phyloP scores from a whole-genome alignment of 30 jellyfish, hydroid and myxozoan species.

The Mastigias papua region DNA sequence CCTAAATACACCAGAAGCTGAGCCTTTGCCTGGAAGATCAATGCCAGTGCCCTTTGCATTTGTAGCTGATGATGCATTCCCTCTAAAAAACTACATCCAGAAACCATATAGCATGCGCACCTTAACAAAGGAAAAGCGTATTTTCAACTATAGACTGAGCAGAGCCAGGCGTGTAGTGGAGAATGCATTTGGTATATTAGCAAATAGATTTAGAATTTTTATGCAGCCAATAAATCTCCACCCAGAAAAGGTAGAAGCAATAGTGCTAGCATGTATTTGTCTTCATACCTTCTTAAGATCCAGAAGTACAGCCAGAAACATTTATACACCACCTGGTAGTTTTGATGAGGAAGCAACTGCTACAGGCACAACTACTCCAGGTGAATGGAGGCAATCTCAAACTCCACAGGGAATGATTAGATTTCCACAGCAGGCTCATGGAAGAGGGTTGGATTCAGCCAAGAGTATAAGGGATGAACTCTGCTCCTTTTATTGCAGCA shows the following conservation, averaged over 20 bases:
- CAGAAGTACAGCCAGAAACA: background rate
- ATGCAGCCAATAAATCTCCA: slow-evolving; percentile 18
- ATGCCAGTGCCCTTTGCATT: slow-evolving; percentile 58
- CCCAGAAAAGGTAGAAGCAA: slow-evolving; percentile 20
- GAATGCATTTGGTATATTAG: slow-evolving; percentile 42
- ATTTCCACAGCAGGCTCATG: slow-evolving; percentile 5
- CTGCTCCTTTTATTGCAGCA: slow-evolving; percentile 6
- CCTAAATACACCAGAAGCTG: slow-evolving; percentile 30
- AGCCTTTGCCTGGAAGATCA: slow-evolving; percentile 25
- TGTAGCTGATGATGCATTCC: slow-evolving; percentile 75
- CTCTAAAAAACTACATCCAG: slow-evolving; percentile 38
- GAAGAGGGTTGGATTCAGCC: slow-evolving; percentile 7
- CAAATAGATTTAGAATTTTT: slow-evolving; percentile 16
- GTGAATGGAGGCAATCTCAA: slow-evolving; percentile 16
- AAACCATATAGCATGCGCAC: slow-evolving; percentile 49
- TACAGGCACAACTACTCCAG: background rate
- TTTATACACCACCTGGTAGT: slow-evolving; percentile 20
- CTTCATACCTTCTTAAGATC: slow-evolving; percentile 13
- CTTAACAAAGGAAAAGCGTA: slow-evolving; percentile 29
- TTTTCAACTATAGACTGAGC: slow-evolving; percentile 24
- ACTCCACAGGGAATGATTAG: slow-evolving; percentile 7
- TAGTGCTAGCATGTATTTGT: slow-evolving; percentile 3
- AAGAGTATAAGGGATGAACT: slow-evolving; percentile 1
- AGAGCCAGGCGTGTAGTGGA: slow-evolving; percentile 29
- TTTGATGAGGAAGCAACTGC: slow-evolving; percentile 7